phyloP scores from a whole-genome alignment of 2,113 vertebrate genomes.

The Equus quagga region DNA sequence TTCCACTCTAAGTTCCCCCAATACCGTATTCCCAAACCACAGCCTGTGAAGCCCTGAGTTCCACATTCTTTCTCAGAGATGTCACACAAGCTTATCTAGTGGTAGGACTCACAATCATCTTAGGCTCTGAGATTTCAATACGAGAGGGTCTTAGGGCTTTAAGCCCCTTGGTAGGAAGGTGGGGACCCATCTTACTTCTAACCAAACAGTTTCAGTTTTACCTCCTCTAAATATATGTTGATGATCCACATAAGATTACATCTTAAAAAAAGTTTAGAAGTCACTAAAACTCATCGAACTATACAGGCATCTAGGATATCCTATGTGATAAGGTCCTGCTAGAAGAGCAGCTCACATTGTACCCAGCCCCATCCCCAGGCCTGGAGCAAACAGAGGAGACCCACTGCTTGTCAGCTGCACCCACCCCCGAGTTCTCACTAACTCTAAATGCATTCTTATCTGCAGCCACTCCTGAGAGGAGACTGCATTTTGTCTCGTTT shows the following conservation, averaged over 20 bases:
- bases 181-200: neutral
- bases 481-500: neutral
- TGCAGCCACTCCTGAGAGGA: neutral
- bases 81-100: neutral
- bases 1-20: neutral
- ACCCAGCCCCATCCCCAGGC: neutral
- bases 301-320: neutral
- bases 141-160: neutral
- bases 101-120: neutral
- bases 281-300: neutral
- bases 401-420: neutral
- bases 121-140: neutral
- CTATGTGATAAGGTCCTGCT: neutral
- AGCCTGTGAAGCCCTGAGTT: neutral
- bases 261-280: neutral
- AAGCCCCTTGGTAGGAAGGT: neutral
- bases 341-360: neutral
- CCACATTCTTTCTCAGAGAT: neutral
- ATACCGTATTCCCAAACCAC: neutral
- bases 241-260: neutral
- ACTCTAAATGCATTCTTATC: neutral
- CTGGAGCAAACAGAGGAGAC: neutral
- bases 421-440: neutral
- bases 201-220: neutral
- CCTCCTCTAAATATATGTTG: neutral